A percentile compares a stretch with the other conserved stretches of the same genome.
These are phyloP conservation scores for Andrena fulva DNA, from an alignment of 2,888 invertebrate species.

Conservation along the genomic window DNA sequence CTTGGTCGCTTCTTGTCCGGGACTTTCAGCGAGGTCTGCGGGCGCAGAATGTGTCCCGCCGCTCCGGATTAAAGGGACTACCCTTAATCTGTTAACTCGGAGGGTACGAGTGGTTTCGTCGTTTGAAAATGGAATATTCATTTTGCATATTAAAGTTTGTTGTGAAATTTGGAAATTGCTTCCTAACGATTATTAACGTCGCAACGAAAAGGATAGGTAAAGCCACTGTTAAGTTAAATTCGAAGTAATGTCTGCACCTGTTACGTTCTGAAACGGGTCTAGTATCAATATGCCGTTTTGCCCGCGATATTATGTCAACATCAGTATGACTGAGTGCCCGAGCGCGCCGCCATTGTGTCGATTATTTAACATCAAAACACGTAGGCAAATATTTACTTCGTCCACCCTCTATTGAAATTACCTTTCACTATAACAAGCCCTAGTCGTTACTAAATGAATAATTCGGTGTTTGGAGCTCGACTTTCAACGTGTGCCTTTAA, in stretches of 20 bases:
- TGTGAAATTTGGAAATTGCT: no score
- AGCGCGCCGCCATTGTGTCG: slow-evolving; percentile 12
- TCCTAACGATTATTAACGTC: no score
- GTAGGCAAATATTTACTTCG: neutral
- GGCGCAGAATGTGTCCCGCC: neutral
- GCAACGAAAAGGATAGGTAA: no score
- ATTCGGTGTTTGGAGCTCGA: no score
- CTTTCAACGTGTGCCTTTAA: no score
- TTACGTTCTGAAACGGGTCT: neutral
- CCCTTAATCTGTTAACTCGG: neutral
- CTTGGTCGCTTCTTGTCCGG: neutral
- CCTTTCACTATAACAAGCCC: neutral
- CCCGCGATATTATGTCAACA: slow-evolving; percentile 17
- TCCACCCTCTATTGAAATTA: neutral
- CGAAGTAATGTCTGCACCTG: neutral
- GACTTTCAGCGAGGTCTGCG: neutral
- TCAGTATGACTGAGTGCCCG: neutral
- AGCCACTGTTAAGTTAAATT: neutral
- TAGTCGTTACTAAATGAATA: neutral
- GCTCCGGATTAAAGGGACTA: neutral
- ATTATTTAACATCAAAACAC: slow-evolving; percentile 28
- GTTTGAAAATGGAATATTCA: no score
- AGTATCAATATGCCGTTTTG: slow-evolving; percentile 9
- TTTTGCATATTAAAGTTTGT: no score
- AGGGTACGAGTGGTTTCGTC: no score